Base-by-base conservation (phyloP, 2,888 invertebrate genomes). In the Polyploca ridens region DNA sequence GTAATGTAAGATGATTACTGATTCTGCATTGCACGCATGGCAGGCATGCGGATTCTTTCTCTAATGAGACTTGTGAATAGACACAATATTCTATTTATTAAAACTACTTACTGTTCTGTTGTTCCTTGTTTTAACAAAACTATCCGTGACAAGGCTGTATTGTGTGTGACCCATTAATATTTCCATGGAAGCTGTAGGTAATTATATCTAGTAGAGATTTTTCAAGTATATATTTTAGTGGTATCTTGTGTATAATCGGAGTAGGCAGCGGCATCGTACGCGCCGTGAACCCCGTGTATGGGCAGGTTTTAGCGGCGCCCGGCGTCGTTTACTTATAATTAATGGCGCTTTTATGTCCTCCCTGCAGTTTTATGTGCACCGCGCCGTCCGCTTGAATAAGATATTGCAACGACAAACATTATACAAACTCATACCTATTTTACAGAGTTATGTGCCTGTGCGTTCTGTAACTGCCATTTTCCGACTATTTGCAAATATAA, bases 351-450 rank as follows among this genome's bases (percentile, higher is more conserved):
- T 59, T 58, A 63, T 63, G 63, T 49, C 46, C 35, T 57, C 57
- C 64, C 61, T 62, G 62, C 33, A 62, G 61, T 61, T 61, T 61
- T 61, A 61, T 61, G 61, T 61, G 61, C 61, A 60, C 33, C 35
- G 33, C 41, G 27, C 27, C 61, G 61, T 11, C 41, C 61, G 61
- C 61, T 61, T 61, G 44, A 61, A 61, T 61, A 61, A 61, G 8
- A 61, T 61, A 61, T 61, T 61, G 61, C 41, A 38, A 61, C 41
- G 44, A 13, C 38, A 11, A 16, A 10, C 60, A 27, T 60, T 35
- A 58, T 35, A 58, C 35, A n/a, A 19, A 19, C 19, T 14, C 54
- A 54, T 16, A 54, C 54, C 54, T 54, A 54, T 19, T 54, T 19
- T 19, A 19, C 54, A 16, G 16, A 54, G n/a, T 8, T 54, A 54